A percentile compares a stretch with the other conserved stretches of the same genome.
Conservation (phyloP, 1,140 invertebrate species). For the Hesperophylax magnus region DNA sequence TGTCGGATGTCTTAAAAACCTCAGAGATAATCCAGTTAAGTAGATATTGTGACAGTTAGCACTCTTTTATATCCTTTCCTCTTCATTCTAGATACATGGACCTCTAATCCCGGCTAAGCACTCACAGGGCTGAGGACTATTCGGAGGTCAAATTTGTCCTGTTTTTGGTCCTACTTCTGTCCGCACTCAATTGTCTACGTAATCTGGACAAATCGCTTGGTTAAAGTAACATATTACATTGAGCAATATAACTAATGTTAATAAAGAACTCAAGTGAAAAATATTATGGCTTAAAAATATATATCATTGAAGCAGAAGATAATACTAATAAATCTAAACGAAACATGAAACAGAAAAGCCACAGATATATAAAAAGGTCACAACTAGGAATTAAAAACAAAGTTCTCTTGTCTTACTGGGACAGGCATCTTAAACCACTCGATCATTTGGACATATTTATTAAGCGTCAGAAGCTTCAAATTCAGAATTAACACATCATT, state of each 20-base stretch:
- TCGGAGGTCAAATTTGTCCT: slow-evolving; percentile 5
- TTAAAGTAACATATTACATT: not conserved
- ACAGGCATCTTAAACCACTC: no score
- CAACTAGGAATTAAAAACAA: no score
- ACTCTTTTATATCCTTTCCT: not conserved
- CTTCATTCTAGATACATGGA: not conserved
- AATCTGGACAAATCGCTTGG: not conserved
- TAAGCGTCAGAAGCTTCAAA: no score
- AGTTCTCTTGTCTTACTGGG: no score
- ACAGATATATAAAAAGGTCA: no score
- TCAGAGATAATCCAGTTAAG: not conserved
- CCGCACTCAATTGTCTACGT: not conserved
- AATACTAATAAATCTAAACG: no score
- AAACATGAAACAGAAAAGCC: no score
- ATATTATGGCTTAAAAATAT: no score
- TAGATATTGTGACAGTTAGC: slow-evolving; percentile 7
- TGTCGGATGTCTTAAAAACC: not conserved
- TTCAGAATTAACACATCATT: no score
- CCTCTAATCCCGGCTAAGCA: slow-evolving; percentile 5
- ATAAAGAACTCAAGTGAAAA: no score
- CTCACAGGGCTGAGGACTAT: not conserved
- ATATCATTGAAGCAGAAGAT: no score
- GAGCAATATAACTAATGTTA: not conserved
- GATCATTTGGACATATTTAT: no score
- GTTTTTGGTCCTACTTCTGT: slow-evolving; percentile 1